Evolutionary conservation across 1,140 invertebrate genomes (phyloP).

Genomic region (Wiebesia pumilae): DNA sequence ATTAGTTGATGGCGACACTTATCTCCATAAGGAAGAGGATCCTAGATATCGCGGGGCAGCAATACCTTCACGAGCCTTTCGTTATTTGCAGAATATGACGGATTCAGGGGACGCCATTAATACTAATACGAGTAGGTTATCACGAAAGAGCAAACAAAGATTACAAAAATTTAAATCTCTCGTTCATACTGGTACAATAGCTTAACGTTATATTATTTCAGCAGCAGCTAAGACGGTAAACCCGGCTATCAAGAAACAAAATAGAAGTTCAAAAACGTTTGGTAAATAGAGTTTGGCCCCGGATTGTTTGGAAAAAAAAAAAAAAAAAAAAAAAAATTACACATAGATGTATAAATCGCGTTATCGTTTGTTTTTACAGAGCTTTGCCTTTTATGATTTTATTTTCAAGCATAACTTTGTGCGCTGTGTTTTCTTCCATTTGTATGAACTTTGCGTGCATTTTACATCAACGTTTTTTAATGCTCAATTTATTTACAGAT

Average conservation of each 20-base stretch:
- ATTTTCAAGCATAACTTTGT: not conserved
- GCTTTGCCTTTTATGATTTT: not conserved
- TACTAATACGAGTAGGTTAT: slow-evolving; percentile 47
- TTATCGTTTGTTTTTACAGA: not conserved
- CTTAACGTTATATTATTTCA: slow-evolving; percentile 48
- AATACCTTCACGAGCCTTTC: slow-evolving; percentile 84
- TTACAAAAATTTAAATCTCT: not conserved
- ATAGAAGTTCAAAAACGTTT: slow-evolving; percentile 70
- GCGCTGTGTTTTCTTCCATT: not conserved
- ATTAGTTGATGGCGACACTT: slow-evolving; percentile 76
- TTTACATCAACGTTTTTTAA: not conserved
- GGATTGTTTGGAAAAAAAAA: not conserved
- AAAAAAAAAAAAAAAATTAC: not conserved
- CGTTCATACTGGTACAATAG: not conserved
- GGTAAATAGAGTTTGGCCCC: slow-evolving; percentile 59
- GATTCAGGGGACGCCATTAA: slow-evolving; percentile 67
- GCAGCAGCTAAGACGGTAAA: slow-evolving; percentile 63
- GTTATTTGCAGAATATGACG: slow-evolving; percentile 80
- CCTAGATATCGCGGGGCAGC: slow-evolving; percentile 80
- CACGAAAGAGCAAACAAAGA: slow-evolving; percentile 32
- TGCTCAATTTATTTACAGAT: slow-evolving; percentile 61
- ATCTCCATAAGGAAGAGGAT: slow-evolving; percentile 78
- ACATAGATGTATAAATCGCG: not conserved
- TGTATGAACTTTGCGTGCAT: not conserved
- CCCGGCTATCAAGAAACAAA: slow-evolving; percentile 65